Conservation (phyloP, 2,888 invertebrate species). For the Hyposoter didymator region DNA sequence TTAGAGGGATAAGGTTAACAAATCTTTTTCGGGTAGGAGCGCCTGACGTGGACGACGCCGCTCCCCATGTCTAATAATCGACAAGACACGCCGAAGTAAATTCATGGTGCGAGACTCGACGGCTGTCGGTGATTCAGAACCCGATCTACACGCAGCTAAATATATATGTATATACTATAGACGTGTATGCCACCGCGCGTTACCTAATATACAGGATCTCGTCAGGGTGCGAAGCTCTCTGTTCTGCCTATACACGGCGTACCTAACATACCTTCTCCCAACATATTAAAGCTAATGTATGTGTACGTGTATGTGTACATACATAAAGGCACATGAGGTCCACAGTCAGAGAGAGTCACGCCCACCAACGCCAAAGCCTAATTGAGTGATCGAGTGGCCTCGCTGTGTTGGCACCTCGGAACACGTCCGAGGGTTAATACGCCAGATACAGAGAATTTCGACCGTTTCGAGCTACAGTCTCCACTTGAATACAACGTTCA, state of each 20-base stretch:
- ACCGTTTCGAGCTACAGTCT: slow-evolving; percentile 31
- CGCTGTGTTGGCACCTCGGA: slow-evolving; percentile 78
- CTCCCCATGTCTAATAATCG: slow-evolving; percentile 73
- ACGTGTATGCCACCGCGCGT: slow-evolving; percentile 22
- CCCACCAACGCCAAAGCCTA: slow-evolving; percentile 81
- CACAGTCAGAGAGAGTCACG: slow-evolving; percentile 73
- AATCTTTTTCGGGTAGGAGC: slow-evolving; percentile 55
- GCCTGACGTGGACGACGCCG: slow-evolving; percentile 59
- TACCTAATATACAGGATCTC: slow-evolving; percentile 50
- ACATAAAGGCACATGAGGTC: slow-evolving; percentile 51
- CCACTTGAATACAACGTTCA: slow-evolving; percentile 17
- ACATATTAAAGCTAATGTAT: slow-evolving; percentile 41
- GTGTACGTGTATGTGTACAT: slow-evolving; percentile 39
- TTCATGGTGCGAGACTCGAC: slow-evolving; percentile 77
- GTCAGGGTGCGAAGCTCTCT: slow-evolving; percentile 51
- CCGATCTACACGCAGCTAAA: slow-evolving; percentile 50
- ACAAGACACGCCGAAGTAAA: slow-evolving; percentile 75
- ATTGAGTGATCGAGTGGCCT: slow-evolving; percentile 81
- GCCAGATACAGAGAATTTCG: slow-evolving; percentile 14
- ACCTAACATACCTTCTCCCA: slow-evolving; percentile 40
- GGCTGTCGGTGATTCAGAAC: slow-evolving; percentile 77
- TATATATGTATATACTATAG: slow-evolving; percentile 28
- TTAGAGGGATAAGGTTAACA: slow-evolving; percentile 46
- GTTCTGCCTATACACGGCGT: slow-evolving; percentile 57
- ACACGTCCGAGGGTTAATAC: slow-evolving; percentile 67